phyloP scores from a whole-genome alignment of 92 coral and sea anemone genomes.

The Parazoanthus atlanticus region DNA sequence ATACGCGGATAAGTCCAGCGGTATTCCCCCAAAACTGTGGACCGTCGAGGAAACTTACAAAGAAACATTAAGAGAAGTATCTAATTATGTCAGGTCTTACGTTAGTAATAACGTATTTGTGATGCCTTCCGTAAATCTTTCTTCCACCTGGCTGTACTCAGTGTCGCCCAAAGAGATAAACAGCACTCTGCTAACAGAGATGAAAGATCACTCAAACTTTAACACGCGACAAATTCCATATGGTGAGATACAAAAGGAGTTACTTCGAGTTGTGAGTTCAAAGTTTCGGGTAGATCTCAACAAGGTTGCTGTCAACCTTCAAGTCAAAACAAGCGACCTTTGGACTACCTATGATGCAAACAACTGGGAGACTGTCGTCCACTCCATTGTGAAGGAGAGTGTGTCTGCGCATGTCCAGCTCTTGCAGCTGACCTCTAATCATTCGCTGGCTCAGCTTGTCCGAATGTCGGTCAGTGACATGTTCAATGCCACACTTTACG shows the following conservation, averaged over 20 bases:
- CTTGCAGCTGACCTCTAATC: conserved; percentile 55
- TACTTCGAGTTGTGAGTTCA: conserved; percentile 45
- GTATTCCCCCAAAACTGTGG: neutral
- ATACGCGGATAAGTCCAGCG: neutral
- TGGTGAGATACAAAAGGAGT: conserved; percentile 44
- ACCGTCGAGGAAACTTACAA: conserved; percentile 6
- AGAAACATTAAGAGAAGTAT: neutral
- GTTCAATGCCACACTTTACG: conserved; percentile 52
- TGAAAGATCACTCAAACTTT: neutral
- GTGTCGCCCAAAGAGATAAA: neutral
- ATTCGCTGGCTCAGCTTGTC: conserved; percentile 59
- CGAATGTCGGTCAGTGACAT: conserved; percentile 37
- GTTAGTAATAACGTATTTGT: neutral
- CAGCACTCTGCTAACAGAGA: conserved; percentile 4
- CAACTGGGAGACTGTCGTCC: conserved; percentile 66
- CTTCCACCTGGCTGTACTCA: conserved; percentile 23
- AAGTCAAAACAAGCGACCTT: conserved; percentile 47
- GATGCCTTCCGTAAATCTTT: neutral
- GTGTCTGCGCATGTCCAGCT: conserved; percentile 36
- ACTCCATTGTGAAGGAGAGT: conserved; percentile 70
- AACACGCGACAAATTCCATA: conserved; percentile 3
- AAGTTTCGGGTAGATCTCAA: conserved; percentile 50
- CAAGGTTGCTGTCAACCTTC: conserved; percentile 59
- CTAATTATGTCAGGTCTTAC: neutral
- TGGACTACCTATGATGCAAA: conserved; percentile 66